phyloP scores from a whole-genome alignment of 2,888 invertebrate genomes.

The Cynaeus angustus region DNA sequence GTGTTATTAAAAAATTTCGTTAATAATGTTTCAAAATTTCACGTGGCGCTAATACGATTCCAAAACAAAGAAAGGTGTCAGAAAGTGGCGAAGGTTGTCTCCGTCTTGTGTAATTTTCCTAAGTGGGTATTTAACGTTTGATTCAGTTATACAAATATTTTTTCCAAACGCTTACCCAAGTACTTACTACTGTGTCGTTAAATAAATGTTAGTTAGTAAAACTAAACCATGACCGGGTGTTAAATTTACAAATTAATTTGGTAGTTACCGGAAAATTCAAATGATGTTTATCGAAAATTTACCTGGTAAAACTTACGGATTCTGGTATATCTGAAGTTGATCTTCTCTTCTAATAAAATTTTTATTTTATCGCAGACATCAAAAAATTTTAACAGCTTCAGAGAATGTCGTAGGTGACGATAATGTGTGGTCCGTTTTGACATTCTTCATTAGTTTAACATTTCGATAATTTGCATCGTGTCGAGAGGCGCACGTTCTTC shows the following conservation, averaged over 20 bases:
- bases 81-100: slow-evolving; percentile 12
- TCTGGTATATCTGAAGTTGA: background rate
- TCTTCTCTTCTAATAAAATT: background rate
- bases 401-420: slow-evolving; percentile 21
- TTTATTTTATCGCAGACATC: background rate
- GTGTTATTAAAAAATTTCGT: background rate
- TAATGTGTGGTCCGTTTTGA: slow-evolving; percentile 13
- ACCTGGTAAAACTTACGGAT: background rate
- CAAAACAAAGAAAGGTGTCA: slow-evolving; percentile 9
- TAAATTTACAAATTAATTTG: slow-evolving; percentile 26
- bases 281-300: slow-evolving; percentile 5
- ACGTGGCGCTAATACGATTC: slow-evolving; percentile 7
- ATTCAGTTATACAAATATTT: slow-evolving; percentile 39
- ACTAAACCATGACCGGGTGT: slow-evolving; percentile 25
- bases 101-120: slow-evolving; percentile 40
- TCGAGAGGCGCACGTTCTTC: background rate
- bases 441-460: slow-evolving; percentile 6
- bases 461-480: slow-evolving; percentile 5
- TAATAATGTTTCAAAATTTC: slow-evolving; percentile 7
- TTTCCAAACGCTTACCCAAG: slow-evolving; percentile 24
- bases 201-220: slow-evolving; percentile 36
- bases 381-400: background rate
- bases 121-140: slow-evolving; percentile 31
- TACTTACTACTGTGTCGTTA: slow-evolving; percentile 34
- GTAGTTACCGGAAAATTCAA: slow-evolving; percentile 11